These are phyloP conservation scores for Crypturellus undulatus DNA, from an alignment of 2,113 vertebrate genomes.

Conservation along the genomic window DNA sequence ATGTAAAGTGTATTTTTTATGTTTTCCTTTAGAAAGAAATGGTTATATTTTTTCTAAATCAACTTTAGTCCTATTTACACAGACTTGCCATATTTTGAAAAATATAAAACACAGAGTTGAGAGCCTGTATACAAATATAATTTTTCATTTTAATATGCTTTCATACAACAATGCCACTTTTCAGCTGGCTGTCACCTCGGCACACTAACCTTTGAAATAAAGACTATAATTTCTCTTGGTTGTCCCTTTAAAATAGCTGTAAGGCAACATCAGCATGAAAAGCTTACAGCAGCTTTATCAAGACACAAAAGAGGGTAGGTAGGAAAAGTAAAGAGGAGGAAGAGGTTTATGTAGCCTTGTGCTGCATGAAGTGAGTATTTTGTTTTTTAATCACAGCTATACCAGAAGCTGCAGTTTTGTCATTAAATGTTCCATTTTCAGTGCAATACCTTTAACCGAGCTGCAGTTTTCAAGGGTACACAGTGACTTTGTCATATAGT, in stretches of 20 bases:
- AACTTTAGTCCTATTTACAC: background rate
- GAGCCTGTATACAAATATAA: background rate
- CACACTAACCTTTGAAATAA: background rate
- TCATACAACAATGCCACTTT: background rate
- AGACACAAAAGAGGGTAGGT: background rate
- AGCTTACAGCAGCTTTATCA: background rate
- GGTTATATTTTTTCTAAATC: background rate
- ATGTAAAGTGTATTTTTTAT: background rate
- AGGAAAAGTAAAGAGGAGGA: background rate
- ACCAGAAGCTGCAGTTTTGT: background rate
- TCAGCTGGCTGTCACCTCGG: background rate
- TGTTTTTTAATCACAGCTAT: background rate
- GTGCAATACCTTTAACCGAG: background rate
- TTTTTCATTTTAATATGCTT: background rate
- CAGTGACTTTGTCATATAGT: background rate
- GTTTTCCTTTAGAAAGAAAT: background rate
- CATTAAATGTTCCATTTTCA: background rate
- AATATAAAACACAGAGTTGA: background rate
- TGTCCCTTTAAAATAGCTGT: background rate
- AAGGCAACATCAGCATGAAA: background rate
- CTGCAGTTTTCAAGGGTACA: conserved; percentile 12
- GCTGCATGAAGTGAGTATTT: background rate
- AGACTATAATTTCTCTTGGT: background rate
- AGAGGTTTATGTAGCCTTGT: background rate
- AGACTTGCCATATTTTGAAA: background rate